Evolutionary conservation across 2,113 vertebrate genomes (phyloP), one percentile per base, ranked within the genome.

Genomic region (Mustela nigripes): DNA sequence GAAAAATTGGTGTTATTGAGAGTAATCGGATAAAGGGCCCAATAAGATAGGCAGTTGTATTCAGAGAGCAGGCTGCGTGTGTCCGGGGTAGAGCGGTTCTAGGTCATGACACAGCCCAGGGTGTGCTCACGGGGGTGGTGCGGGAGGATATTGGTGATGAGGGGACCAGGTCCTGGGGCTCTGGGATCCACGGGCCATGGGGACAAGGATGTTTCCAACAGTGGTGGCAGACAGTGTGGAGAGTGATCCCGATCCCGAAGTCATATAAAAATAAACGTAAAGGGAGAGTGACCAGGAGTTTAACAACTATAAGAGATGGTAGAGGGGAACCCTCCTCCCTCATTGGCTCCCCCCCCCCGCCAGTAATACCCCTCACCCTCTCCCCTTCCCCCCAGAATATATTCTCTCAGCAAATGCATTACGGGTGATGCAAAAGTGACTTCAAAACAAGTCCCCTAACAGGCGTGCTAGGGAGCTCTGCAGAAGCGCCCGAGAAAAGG

Each of bases 61-160:
- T 81, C 50, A 33, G 63, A 26, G 50, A 58, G 11, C 28, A n/a
- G 21, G 48, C 42, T n/a, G 7, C 50, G 9, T 60, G 0, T 58
- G 15, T 71, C 90, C 58, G 50, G 16, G 26, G 21, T 26, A 16
- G 90, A 71, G 74, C 11, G 24, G 50, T 71, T 71, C 33, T 45
- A 45, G 62, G 50, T 82, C 62, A 21, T 18, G 18, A 3, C 5
- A 11, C 8, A 42, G 14, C 36, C 63, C 63, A 58, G 50, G 50
- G 7, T 11, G 1, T 58, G 18, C 19, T 82, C 63, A 12, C 1
- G 0, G 26, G 14, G n/a, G 11, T n/a, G 45, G 18, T 12, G 36
- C 11, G 2, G 28, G 45, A 45, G 60, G 18, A 33, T 19, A 22
- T n/a, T 5, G 0, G 39, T 48, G 50, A 8, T 26, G 78, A 45